phyloP scores from a whole-genome alignment of 2,888 invertebrate genomes.

The Alcis repandata region DNA sequence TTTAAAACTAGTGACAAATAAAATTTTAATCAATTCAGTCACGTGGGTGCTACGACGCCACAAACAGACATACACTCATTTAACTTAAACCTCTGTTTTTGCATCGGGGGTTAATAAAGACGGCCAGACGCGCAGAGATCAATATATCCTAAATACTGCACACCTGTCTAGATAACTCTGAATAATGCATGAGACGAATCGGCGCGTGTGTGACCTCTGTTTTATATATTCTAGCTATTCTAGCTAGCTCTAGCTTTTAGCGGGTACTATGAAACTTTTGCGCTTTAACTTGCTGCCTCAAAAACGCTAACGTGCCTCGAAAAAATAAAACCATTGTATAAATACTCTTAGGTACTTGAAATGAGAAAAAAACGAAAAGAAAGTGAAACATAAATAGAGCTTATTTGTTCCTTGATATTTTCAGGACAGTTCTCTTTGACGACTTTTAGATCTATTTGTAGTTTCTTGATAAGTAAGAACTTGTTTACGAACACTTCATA shows the following conservation, averaged over 20 bases:
- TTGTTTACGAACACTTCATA: not conserved
- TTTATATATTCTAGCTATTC: too few species aligned
- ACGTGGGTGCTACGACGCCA: too few species aligned
- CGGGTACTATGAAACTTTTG: not conserved
- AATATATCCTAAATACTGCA: conserved; percentile 3
- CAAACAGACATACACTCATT: too few species aligned
- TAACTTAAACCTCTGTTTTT: too few species aligned
- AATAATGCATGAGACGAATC: conserved; percentile 5
- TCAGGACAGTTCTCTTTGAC: not conserved
- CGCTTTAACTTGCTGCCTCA: not conserved
- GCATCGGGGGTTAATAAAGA: too few species aligned
- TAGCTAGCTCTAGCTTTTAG: not conserved
- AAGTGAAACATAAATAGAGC: conserved; percentile 23
- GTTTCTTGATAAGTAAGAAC: conserved; percentile 1
- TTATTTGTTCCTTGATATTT: not conserved
- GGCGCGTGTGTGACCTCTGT: not conserved
- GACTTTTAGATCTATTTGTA: not conserved
- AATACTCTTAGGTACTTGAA: not conserved
- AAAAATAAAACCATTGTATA: not conserved
- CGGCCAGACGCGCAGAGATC: not conserved
- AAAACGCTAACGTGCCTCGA: not conserved
- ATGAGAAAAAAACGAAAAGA: too few species aligned
- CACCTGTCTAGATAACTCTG: conserved; percentile 39
- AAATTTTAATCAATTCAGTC: too few species aligned
- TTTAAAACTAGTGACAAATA: too few species aligned